Percentiles rank a stretch among this genome's conserved stretches.
Conservation (phyloP, 2,888 invertebrate genomes). For the Vesta saturnalis region DNA sequence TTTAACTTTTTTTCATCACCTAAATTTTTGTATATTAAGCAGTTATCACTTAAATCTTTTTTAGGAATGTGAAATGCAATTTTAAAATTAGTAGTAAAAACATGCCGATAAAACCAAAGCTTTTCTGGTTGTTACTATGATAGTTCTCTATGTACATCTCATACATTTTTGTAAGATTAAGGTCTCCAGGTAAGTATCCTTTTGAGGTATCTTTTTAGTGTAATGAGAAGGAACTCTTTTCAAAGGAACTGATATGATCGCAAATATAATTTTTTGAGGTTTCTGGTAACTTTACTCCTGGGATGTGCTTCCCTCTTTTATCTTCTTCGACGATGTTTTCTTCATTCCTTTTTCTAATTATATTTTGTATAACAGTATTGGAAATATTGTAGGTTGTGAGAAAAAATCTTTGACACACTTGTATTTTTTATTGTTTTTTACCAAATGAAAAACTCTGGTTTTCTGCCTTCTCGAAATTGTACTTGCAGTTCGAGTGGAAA, state of each 20-base stretch:
- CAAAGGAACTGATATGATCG: background rate
- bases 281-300: background rate
- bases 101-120: background rate
- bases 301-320: background rate
- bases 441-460: background rate
- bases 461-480: background rate
- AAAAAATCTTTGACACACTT: too few relatives aligned
- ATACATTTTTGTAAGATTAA: too few relatives aligned
- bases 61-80: background rate
- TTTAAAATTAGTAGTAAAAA: background rate
- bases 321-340: background rate
- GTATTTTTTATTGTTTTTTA: background rate
- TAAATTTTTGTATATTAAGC: background rate
- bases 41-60: background rate
- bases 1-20: slow-evolving; percentile 1
- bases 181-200: too few relatives aligned
- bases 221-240: background rate
- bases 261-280: background rate
- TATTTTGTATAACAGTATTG: background rate
- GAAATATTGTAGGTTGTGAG: too few relatives aligned
- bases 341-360: background rate
- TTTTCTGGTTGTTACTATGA: background rate
- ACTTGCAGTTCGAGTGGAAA: background rate
- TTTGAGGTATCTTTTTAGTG: background rate
- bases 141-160: too few relatives aligned